These are phyloP conservation scores for Prionailurus viverrinus DNA, from an alignment of 2,113 vertebrate species.

Conservation along the genomic window DNA sequence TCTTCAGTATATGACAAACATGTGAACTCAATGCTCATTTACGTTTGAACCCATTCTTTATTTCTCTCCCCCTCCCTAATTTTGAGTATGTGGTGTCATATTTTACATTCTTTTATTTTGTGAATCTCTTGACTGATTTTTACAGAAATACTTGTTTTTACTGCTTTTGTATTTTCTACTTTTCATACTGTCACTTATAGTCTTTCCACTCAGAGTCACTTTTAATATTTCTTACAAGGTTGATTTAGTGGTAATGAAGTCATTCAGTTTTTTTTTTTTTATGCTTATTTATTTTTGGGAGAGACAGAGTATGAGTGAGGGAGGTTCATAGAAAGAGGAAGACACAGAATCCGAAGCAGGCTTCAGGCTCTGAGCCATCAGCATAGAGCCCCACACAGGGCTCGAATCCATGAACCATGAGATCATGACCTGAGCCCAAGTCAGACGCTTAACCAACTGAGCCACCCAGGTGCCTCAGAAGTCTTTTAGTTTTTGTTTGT, in stretches of 20 bases:
- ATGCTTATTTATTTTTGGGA: no score
- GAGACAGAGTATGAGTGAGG: no score
- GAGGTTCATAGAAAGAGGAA: no score
- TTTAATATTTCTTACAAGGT: not conserved
- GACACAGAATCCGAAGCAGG: no score
- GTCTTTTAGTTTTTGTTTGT: not conserved
- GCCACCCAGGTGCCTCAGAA: not conserved
- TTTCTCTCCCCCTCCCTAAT: not conserved
- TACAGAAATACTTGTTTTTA: not conserved
- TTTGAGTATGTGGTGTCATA: not conserved
- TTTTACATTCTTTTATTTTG: not conserved
- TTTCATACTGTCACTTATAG: not conserved
- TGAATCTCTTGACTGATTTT: not conserved
- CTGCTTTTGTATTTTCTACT: not conserved
- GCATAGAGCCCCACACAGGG: no score
- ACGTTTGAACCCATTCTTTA: not conserved
- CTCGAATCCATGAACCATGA: no score
- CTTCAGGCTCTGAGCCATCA: no score
- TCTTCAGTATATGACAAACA: not conserved
- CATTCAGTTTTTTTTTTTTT: not conserved
- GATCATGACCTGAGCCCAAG: no score
- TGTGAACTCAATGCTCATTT: not conserved
- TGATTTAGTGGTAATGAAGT: not conserved
- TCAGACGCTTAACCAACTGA: no score
- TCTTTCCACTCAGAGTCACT: not conserved